Base-by-base conservation (phyloP, 2,113 vertebrate genomes). In the Propithecus coquereli region DNA sequence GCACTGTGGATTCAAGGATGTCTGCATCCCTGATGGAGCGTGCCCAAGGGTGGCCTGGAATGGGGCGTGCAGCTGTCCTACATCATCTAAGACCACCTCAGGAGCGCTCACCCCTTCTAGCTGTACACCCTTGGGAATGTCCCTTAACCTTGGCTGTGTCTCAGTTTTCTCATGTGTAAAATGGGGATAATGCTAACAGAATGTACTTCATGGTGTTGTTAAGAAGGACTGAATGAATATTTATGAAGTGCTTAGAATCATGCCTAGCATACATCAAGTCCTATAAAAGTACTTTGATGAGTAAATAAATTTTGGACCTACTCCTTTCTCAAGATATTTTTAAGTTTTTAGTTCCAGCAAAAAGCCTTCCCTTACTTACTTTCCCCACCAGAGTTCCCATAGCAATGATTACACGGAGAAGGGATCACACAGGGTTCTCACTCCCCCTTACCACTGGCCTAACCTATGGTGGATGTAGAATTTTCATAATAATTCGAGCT, bases 311-410 rank as follows among this genome's bases (percentile, higher is more conserved):
- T 66, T 71, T 54, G 27, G 40, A 84, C 40, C 45, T 79, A 17
- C 4, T 45, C 25, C 37, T 90, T 90, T 88, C 70, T 88, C 40
- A 79, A 94, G 43, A 40, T 66, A 79, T 50, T 95, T 80, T 57
- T 6, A 50, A 47, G 34, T 34, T 50, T 70, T 88, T 52, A 91
- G 71, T 80, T 79, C 40, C 5, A 50, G 8, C 34, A 59, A 88
- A 87, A 40, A 82, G 16, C 34, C 45, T 66, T 30, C 40, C 61
- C 37, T 88, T 76, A 20, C 34, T 61, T 65, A 52, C 50, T 84
- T 9, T 22, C 23, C 50, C 16, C 13, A 37, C 37, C 79, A 79
- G 77, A 66, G n/a, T 91, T 73, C n/a, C 65, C 40, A 50, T 3
- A 71, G 37, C 20, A 70, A 12, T 77, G 45, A 52, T 83, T 71